Base-by-base conservation (phyloP, 2,888 invertebrate species). In the Eurois occulta region DNA sequence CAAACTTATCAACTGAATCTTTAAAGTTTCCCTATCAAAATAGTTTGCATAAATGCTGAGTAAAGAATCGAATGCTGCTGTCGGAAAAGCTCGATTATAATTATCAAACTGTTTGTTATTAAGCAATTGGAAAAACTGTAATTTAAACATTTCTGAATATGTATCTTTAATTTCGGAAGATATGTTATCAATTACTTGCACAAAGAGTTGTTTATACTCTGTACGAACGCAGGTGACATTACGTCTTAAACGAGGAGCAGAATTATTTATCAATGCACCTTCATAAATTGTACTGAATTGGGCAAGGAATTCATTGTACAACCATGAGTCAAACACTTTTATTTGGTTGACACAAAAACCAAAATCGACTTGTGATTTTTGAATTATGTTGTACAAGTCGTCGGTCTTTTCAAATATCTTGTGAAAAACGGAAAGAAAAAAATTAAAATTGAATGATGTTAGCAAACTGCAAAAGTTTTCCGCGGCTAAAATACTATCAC, bases 141-240 rank as follows among this genome's bases (percentile, higher is more conserved):
- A 41, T 65, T 65, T 65, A 24, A n/a, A 65, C 5, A 41, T 65
- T 65, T 65, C 41, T 58, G 28, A 55, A 70, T 60, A 70, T 60
- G 43, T n/a, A 21, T 55, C 58, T 28, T 28, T 70, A 28, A 70
- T 70, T 58, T 70, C 58, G 7, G 41, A 21, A 28, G n/a, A n/a
- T 28, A 70, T 41, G 43, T 60, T 70, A 41, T 70, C 70, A 70
- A 70, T 70, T 58, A 70, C 13, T 60, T 70, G 21, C 3, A 58
- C 58, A 70, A 28, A 58, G 2, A 70, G 10, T 21, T 28, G 43
- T 58, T 41, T 70, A 21, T 70, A 70, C 41, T 70, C 58, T 18
- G 43, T 58, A 11, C 21, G n/a, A 21, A 28, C 28, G 13, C 41
- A 55, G 21, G 18, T 28, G n/a, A 43, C 41, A 18, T 70, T 43